Base-by-base conservation (phyloP, 2,797 vertebrate genomes). In the Coranthus polyacanthus region DNA sequence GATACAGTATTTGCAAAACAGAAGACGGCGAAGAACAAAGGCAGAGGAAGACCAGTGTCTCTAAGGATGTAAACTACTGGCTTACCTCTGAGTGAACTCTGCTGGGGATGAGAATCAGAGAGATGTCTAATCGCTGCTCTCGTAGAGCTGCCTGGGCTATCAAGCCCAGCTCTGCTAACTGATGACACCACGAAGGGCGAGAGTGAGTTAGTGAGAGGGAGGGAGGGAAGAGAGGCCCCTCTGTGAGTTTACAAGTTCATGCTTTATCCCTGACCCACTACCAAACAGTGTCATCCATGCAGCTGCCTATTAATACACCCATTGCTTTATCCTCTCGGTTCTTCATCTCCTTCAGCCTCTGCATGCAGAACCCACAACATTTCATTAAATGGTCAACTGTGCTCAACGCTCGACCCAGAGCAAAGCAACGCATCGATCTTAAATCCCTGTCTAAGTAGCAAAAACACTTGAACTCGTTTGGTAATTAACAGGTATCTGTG, bases 401-500 rank as follows among this genome's bases (percentile, higher is more conserved):
- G 78, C 79, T 82, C 72, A 43, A 36, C 1, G 63, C 79, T 82
- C 82, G 79, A 88, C 84, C 78, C 41, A 4, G 58, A 68, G 82
- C 86, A 79, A 72, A 57, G 80, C 81, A 85, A 79, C 12, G 64
- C 88, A 91, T 93, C 84, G 72, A 93, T 92, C 82, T 81, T 66
- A 92, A 92, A 93, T 93, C 92, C 92, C 86, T 87, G 79, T 89
- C 84, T 92, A 93, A 94, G 92, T 64, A 91, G 88, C 77, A 87
- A 93, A 93, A 93, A 92, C 86, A 94, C 89, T 92, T 89, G 87
- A 94, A 92, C 92, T 90, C 79, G 61, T 86, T 91, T 85, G 90
- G 93, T 92, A 94, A 95, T 94, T 94, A 95, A 93, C 92, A 92
- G 92, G 85, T 92, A 93, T 95, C 90, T 92, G 88, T 92, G 92